Evolutionary conservation across 2,797 vertebrate genomes (phyloP), one percentile per base, ranked within the genome.

Genomic region (Mycteria americana): DNA sequence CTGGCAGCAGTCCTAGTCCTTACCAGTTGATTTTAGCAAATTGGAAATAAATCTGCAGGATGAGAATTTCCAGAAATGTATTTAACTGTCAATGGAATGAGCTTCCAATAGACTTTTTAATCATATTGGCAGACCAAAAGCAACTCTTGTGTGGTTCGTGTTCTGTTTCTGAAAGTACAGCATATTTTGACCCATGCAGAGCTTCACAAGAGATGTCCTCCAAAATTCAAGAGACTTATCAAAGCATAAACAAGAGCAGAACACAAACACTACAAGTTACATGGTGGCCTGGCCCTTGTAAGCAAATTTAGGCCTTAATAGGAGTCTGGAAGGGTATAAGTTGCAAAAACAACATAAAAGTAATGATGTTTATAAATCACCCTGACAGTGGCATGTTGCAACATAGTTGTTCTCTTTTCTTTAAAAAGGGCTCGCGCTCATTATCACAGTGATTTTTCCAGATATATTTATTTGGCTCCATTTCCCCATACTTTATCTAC

Each of bases 41-140:
- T 18, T 85, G 54, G 85, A 94, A 96, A 85, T 89, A 89, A 89
- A 93, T 67, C 51, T 85, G 51, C 85, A 83, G 68, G 75, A 70
- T 14, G 27, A 95, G 39, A 79, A 70, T 83, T 93, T 88, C 73
- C 76, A 89, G 60, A 93, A 91, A 63, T 77, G 43, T 83, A 53
- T 63, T 94, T 92, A 76, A 82, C 70, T 85, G 37, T 31, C 70
- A 89, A 28, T 43, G 24, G 74, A 92, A 86, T 54, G 62, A 94
- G 67, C 35, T 39, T 87, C 74, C 73, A 79, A 11, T 9, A 79
- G 74, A 46, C 31, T 56, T 72, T 48, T 81, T 68, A 79, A 79
- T 46, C 28, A 14, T 18, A 27, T 6, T 87, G 94, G 63, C 87
- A 92, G 72, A 70, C 39, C 39, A 91, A 87, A 87, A 67, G 43